Evolutionary conservation across 2,797 vertebrate species (phyloP).

Genomic region (Nannoperca australis): DNA sequence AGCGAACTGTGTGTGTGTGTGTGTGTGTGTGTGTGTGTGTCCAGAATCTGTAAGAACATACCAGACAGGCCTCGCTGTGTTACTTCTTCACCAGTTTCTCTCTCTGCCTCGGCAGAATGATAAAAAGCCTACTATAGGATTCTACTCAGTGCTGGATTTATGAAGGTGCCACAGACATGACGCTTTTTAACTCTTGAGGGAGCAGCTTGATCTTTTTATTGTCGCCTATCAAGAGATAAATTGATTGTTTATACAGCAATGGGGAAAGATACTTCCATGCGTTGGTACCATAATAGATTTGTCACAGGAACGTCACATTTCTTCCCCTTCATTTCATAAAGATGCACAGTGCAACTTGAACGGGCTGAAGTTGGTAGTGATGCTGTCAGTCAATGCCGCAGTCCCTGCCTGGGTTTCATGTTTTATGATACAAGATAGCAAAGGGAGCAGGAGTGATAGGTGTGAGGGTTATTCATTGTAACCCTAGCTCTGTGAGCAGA

Average conservation of each 20-base stretch:
- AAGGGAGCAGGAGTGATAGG: background rate
- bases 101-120: slow-evolving; percentile 26
- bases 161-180: slow-evolving; percentile 17
- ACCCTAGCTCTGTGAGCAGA: background rate
- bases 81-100: slow-evolving; percentile 27
- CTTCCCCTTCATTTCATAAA: background rate
- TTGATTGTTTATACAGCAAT: slow-evolving; percentile 27
- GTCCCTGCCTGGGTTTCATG: slow-evolving; percentile 3
- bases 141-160: slow-evolving; percentile 28
- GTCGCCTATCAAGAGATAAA: slow-evolving; percentile 22
- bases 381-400: slow-evolving; percentile 3
- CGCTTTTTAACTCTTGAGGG: slow-evolving; percentile 28
- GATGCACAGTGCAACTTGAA: background rate
- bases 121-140: slow-evolving; percentile 32
- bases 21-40: slow-evolving; percentile 13
- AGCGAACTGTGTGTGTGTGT: slow-evolving; percentile 19
- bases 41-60: slow-evolving; percentile 25
- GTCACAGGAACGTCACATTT: slow-evolving; percentile 16
- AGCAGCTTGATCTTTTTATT: slow-evolving; percentile 34
- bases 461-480: background rate
- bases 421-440: background rate
- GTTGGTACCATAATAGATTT: slow-evolving; percentile 15
- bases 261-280: background rate
- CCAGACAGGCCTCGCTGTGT: slow-evolving; percentile 30
- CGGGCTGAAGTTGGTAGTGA: background rate